Evolutionary conservation across 2,888 invertebrate genomes (phyloP), one percentile per base, ranked within the genome.

Genomic region (Plagiodera versicolora): DNA sequence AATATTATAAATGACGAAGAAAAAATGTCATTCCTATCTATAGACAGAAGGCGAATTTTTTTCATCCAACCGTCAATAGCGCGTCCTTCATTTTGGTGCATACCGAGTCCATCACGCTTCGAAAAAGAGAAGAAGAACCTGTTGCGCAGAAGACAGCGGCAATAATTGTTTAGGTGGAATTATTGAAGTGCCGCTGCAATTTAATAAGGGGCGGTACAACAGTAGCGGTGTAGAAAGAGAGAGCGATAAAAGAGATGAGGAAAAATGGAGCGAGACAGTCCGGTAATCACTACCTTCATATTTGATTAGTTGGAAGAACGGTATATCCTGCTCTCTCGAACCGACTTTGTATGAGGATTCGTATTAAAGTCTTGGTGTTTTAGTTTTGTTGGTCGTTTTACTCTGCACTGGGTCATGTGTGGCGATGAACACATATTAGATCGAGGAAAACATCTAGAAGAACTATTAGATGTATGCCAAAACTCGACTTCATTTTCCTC

Each of bases 101-200:
- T 32, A 32, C 11, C 32, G 32, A 32, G 8, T 32, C 32, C 32
- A 32, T 52, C 39, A 52, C 52, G 19, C 39, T 52, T 52, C 19
- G 11, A 17, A 24, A 52, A 52, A 52, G 35, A 52, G 39, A 28
- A 28, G 9, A 32, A 32, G 32, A 32, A 32, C 32, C 32, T 32
- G 32, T 32, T 32, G 32, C 32, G 32, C 32, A 52, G 39, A 52
- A 14, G 52, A 52, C 52, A 52, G 52, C 35, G 39, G 52, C 72
- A 75, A 75, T 77, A 75, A 76, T 77, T 76, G 76, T 76, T 77
- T 76, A 74, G 74, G 73, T 70, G 69, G 74, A 74, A 75, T 75
- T 75, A 76, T 75, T 76, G 75, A 77, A 76, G 75, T 75, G 76
- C 75, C 75, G 75, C 75, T 75, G 74, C 71, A 75, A 73, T 76